Base-by-base conservation (phyloP, 35 echinoderm and acorn worm species). In the Amphiura filiformis region DNA sequence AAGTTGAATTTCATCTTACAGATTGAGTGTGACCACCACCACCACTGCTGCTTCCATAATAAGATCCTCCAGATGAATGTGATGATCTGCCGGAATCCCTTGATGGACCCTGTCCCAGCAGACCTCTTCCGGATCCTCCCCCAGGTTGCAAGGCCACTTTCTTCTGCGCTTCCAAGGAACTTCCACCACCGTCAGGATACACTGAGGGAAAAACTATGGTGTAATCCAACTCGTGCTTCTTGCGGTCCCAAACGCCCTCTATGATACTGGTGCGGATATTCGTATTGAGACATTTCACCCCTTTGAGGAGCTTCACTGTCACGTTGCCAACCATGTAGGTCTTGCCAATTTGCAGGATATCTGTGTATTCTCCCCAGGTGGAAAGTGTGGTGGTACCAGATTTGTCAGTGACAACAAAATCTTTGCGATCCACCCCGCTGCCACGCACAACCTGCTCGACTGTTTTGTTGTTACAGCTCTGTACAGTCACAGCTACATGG, bases 221-320 rank as follows among this genome's bases (percentile, higher is more conserved):
- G 61, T 70, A 70, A 70, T 70, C 61, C 61, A 70, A 30, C 61
- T 70, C 61, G 61, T 70, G 61, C 61, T 70, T 70, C 26, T 70
- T 70, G 26, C 61, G 61, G 26, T 70, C 61, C 61, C 61, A 70
- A 26, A 70, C 61, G 61, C 61, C 61, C 61, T 70, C 61, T 26
- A 70, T 70, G 28, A 70, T 70, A 70, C 61, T 70, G 15, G 61
- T 70, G 28, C 61, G 61, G 28, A 70, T 70, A 30, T 70, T 70
- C 17, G 61, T 70, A 23, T 70, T 70, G 61, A 70, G 61, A 70
- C 61, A 70, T 70, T 70, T 70, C 7, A 70, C 28, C 2, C 61
- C 61, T 23, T 70, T 70, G 61, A 13, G 61, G 28, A 70, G 15
- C 26, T 70, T 70, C 15, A 70, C 61, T 26, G 61, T 70, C 17